phyloP scores from a whole-genome alignment of 2,797 vertebrate genomes.

The Xiphorhynchus erythropygius region DNA sequence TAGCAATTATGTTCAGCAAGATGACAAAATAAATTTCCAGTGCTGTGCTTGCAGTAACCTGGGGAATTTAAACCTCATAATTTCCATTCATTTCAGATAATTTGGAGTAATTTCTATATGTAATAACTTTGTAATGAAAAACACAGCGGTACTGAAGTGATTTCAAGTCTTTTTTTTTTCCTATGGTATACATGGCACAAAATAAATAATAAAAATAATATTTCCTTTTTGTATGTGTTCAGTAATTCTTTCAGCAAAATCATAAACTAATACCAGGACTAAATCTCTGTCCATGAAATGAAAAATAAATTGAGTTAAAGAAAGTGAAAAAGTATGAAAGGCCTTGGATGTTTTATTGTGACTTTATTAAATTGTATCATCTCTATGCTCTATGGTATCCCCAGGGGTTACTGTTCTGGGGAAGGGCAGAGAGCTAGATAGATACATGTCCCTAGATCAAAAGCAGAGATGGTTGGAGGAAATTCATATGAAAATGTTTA shows the following conservation, averaged over 20 bases:
- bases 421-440: slow-evolving; percentile 51
- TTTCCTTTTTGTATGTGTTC: slow-evolving; percentile 85
- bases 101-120: slow-evolving; percentile 85
- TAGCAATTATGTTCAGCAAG: slow-evolving; percentile 87
- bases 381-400: slow-evolving; percentile 73
- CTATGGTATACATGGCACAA: slow-evolving; percentile 80
- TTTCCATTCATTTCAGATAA: slow-evolving; percentile 88
- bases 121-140: slow-evolving; percentile 88
- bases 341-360: slow-evolving; percentile 82
- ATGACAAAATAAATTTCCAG: slow-evolving; percentile 87
- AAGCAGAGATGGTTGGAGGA: background rate
- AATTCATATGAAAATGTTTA: background rate
- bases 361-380: slow-evolving; percentile 82
- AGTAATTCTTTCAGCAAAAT: slow-evolving; percentile 85
- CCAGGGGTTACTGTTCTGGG: slow-evolving; percentile 66
- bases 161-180: slow-evolving; percentile 77
- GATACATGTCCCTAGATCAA: slow-evolving; percentile 51
- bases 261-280: slow-evolving; percentile 86
- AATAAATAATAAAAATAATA: slow-evolving; percentile 86
- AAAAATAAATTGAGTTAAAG: slow-evolving; percentile 89
- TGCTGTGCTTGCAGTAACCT: slow-evolving; percentile 82
- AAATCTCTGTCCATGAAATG: slow-evolving; percentile 86
- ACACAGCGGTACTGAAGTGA: slow-evolving; percentile 83
- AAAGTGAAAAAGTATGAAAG: slow-evolving; percentile 79
- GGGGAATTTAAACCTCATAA: slow-evolving; percentile 88